Conservation (phyloP, 2,888 invertebrate genomes). For the Eurytoma adleriae region DNA sequence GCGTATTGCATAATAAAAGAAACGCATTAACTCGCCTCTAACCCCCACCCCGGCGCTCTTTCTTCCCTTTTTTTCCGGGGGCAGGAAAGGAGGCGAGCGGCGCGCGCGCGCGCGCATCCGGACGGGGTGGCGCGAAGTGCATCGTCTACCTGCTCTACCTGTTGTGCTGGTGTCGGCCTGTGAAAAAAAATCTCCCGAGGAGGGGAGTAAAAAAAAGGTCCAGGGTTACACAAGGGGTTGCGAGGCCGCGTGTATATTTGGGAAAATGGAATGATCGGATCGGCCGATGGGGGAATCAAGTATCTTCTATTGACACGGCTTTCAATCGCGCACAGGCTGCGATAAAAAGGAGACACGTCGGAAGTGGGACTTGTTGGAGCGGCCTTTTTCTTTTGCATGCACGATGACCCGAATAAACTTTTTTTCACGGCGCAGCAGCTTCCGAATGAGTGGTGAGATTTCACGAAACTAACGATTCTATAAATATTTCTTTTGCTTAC, state of each 20-base stretch:
- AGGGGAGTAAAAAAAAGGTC: conserved; percentile 49
- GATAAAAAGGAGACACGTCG: conserved; percentile 41
- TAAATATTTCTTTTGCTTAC: no score
- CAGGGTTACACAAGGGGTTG: conserved; percentile 50
- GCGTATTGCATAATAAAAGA: conserved; percentile 73
- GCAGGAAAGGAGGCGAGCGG: conserved; percentile 32
- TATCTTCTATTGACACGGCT: conserved; percentile 66
- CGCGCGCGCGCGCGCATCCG: neutral
- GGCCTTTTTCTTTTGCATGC: neutral
- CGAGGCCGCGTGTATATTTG: conserved; percentile 41
- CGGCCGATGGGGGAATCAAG: conserved; percentile 68
- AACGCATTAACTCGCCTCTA: conserved; percentile 67
- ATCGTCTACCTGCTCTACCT: conserved; percentile 73
- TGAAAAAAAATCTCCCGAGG: neutral
- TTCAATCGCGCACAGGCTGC: neutral
- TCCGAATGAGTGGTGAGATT: neutral
- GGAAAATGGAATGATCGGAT: conserved; percentile 68
- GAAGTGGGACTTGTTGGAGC: conserved; percentile 33
- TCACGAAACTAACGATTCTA: neutral
- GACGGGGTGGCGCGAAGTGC: conserved; percentile 40
- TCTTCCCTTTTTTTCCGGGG: conserved; percentile 6
- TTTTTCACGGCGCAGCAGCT: neutral
- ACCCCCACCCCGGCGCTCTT: conserved; percentile 19
- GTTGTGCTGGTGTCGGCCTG: conserved; percentile 60
- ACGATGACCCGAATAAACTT: conserved; percentile 13